These are phyloP conservation scores for Parochlus steinenii DNA, from an alignment of 2,888 invertebrate genomes.

Conservation along the genomic window DNA sequence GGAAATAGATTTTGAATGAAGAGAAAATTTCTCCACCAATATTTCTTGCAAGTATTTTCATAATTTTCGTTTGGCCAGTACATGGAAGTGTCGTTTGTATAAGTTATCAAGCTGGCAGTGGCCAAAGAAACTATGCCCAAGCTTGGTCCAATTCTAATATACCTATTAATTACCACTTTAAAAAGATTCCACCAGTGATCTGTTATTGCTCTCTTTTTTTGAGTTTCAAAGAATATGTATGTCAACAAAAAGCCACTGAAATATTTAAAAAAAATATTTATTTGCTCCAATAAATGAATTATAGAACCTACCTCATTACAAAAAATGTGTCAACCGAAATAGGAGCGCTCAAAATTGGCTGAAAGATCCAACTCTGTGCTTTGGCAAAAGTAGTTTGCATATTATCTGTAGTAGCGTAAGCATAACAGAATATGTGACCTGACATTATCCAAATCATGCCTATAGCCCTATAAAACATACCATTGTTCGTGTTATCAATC, in stretches of 20 bases:
- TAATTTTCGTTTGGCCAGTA: constrained; percentile 26
- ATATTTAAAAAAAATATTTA: constrained; percentile 1
- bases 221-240: constrained; percentile 16
- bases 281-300: too few species aligned
- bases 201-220: constrained; percentile 14
- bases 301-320: constrained; percentile 29
- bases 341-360: constrained; percentile 30
- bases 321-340: constrained; percentile 34
- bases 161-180: constrained; percentile 23
- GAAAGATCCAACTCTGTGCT: constrained; percentile 24
- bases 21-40: constrained; percentile 36
- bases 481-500: too few species aligned
- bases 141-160: constrained; percentile 23
- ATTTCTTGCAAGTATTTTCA: constrained; percentile 28
- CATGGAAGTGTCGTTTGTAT: constrained; percentile 25
- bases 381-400: constrained; percentile 23
- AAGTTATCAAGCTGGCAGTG: too few species aligned
- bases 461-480: too few species aligned
- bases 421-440: constrained; percentile 33
- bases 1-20: constrained; percentile 23
- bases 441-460: too few species aligned
- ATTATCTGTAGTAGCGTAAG: constrained; percentile 27
- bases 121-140: too few species aligned
- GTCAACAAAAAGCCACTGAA: constrained; percentile 15
- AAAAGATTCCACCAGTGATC: constrained; percentile 12